Conservation (phyloP, 1,140 invertebrate species). For the Apis dorsata region DNA sequence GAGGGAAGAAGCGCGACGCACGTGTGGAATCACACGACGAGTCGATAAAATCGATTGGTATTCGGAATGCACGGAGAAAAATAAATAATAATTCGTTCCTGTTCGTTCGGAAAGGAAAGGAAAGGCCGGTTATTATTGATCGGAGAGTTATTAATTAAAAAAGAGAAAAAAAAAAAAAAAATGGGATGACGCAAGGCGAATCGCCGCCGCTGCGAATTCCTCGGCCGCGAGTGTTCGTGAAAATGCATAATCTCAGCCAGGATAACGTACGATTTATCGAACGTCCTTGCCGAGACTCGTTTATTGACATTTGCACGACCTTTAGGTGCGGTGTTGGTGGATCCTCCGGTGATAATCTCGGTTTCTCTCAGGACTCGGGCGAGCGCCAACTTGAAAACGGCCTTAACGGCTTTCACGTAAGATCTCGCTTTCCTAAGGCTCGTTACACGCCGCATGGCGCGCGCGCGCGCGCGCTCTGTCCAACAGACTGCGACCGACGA, state of each 20-base stretch:
- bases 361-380: conserved; percentile 50
- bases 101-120: too few species aligned
- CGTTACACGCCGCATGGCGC: conserved; percentile 43
- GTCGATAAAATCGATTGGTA: background rate
- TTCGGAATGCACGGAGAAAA: background rate
- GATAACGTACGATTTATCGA: conserved; percentile 22
- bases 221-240: conserved; percentile 4
- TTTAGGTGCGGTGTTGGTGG: conserved; percentile 51
- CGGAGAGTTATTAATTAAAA: too few species aligned
- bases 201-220: background rate
- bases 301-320: conserved; percentile 66
- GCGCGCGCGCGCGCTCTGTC: background rate
- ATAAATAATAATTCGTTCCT: too few species aligned
- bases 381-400: conserved; percentile 47
- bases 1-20: background rate
- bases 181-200: background rate
- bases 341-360: conserved; percentile 38
- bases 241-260: conserved; percentile 32
- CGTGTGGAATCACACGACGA: background rate
- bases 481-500: conserved; percentile 48
- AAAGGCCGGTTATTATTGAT: background rate
- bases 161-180: background rate
- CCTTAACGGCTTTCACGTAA: conserved; percentile 67
- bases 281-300: conserved; percentile 57
- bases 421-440: conserved; percentile 63